A percentile compares a stretch with the other conserved stretches of the same genome.
Evolutionary conservation across 2,797 vertebrate species (phyloP).

Genomic region (Sarcoramphus papa): DNA sequence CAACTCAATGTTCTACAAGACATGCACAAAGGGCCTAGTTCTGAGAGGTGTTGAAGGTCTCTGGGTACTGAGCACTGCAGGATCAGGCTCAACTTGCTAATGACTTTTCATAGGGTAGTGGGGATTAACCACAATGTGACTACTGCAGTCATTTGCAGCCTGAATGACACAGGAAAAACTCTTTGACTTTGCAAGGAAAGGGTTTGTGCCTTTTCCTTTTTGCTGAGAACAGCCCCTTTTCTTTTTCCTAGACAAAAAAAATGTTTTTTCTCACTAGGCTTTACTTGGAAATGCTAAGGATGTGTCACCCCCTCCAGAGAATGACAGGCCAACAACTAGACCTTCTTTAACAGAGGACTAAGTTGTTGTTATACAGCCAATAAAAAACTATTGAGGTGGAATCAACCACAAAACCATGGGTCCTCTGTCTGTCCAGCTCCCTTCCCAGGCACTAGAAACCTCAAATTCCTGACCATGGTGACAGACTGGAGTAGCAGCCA

Average conservation of each 20-base stretch:
- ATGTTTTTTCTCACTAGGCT: constrained; percentile 1
- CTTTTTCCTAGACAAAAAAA: constrained; percentile 22
- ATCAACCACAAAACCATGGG: constrained; percentile 2
- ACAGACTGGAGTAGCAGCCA: background rate
- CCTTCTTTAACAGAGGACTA: constrained; percentile 19
- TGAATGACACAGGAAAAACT: constrained; percentile 51
- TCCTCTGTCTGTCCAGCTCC: constrained; percentile 31
- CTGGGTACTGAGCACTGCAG: background rate
- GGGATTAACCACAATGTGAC: constrained; percentile 42
- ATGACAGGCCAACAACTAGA: constrained; percentile 48
- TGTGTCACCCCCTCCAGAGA: constrained; percentile 31
- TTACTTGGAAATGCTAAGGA: constrained; percentile 36
- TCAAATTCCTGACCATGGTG: background rate
- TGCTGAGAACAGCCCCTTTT: background rate
- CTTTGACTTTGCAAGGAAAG: constrained; percentile 24
- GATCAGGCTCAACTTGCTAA: constrained; percentile 2
- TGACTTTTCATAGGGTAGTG: background rate
- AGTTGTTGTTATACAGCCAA: constrained; percentile 48
- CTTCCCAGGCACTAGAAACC: constrained; percentile 28
- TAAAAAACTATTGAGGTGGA: constrained; percentile 54
- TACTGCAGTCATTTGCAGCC: constrained; percentile 5
- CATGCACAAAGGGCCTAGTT: background rate
- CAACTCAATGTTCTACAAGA: background rate
- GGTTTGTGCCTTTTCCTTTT: constrained; percentile 22
- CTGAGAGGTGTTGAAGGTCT: background rate